These are phyloP conservation scores for Tychaedon coryphoeus DNA, from an alignment of 2,113 vertebrate genomes.

Conservation along the genomic window DNA sequence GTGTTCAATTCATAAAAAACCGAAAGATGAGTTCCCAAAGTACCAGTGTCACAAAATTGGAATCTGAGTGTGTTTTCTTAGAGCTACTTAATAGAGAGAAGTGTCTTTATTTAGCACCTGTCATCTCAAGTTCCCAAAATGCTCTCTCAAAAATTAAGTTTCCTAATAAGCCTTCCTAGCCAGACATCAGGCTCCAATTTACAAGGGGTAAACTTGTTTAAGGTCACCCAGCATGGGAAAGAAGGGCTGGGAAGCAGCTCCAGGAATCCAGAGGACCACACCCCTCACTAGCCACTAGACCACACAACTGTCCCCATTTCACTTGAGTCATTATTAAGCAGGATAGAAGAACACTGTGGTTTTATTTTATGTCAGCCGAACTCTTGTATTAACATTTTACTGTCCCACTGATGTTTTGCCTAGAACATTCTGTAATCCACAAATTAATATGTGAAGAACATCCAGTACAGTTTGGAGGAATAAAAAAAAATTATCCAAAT, in stretches of 20 bases:
- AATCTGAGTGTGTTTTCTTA: constrained; percentile 38
- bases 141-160: constrained; percentile 44
- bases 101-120: constrained; percentile 59
- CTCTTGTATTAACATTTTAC: constrained; percentile 61
- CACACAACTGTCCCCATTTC: constrained; percentile 62
- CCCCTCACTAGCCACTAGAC: constrained; percentile 61
- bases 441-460: constrained; percentile 68
- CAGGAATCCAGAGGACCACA: constrained; percentile 52
- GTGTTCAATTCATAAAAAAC: constrained; percentile 24
- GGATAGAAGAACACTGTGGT: constrained; percentile 57
- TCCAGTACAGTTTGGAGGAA: constrained; percentile 47
- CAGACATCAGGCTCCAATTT: constrained; percentile 44
- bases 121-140: constrained; percentile 52
- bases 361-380: constrained; percentile 57
- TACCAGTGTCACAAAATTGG: neutral
- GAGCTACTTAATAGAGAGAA: constrained; percentile 45
- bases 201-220: constrained; percentile 28
- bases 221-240: constrained; percentile 59
- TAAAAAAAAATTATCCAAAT: constrained; percentile 37
- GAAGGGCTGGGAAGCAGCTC: constrained; percentile 45
- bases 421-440: constrained; percentile 72
- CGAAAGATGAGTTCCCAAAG: constrained; percentile 1
- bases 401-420: constrained; percentile 65
- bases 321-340: constrained; percentile 55
- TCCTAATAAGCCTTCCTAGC: constrained; percentile 33